Percentiles rank a stretch among this genome's conserved stretches.
phyloP scores from a whole-genome alignment of 1,140 invertebrate species.

The Agrilus planipennis region DNA sequence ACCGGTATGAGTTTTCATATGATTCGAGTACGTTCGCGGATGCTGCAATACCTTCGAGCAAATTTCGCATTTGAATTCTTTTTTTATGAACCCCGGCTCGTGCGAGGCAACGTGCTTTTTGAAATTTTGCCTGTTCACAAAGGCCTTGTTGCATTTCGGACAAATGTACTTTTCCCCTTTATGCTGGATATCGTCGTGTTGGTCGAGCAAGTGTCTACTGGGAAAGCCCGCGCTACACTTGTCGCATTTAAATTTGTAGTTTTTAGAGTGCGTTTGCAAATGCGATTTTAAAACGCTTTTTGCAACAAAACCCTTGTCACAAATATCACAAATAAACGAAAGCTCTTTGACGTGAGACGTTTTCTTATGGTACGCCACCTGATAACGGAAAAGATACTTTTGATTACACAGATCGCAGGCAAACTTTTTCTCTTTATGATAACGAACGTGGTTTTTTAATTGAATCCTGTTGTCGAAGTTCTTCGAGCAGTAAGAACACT shows the following conservation, averaged over 20 bases:
- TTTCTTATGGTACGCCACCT: no score
- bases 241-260: conserved; percentile 34
- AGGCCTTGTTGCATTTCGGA: conserved; percentile 38
- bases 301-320: no score
- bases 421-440: no score
- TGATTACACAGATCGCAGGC: no score
- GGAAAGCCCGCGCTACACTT: conserved; percentile 32
- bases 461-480: no score
- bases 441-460: no score
- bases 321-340: no score
- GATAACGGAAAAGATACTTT: no score
- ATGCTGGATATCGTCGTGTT: conserved; percentile 32
- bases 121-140: conserved; percentile 34
- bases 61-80: conserved; percentile 9
- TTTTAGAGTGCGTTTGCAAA: conserved; percentile 3
- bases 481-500: no score
- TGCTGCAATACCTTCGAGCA: conserved; percentile 34
- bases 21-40: conserved; percentile 13
- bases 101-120: conserved; percentile 26
- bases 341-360: no score
- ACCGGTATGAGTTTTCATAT: conserved; percentile 36
- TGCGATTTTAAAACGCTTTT: not conserved
- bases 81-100: conserved; percentile 13
- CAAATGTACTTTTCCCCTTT: conserved; percentile 24
- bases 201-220: conserved; percentile 24